Conservation (phyloP, 2,888 invertebrate species). For the Arge pagana region DNA sequence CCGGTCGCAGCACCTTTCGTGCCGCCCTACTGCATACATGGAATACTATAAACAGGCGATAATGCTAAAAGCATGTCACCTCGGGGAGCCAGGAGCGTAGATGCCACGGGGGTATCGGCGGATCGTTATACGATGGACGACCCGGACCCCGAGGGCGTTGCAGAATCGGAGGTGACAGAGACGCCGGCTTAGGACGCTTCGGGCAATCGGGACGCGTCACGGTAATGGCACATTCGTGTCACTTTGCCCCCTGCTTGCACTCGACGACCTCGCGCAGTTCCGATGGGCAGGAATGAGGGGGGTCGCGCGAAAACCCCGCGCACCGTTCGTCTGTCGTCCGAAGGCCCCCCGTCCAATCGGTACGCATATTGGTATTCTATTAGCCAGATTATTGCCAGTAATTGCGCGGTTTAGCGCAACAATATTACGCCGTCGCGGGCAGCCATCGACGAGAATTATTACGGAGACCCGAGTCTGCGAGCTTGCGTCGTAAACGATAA, state of each 20-base stretch:
- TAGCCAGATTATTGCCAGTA: conserved; percentile 47
- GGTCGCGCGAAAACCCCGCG: no score
- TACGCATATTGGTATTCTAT: conserved; percentile 52
- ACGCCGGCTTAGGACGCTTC: no score
- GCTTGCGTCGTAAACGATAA: conserved; percentile 6
- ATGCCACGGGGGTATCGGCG: no score
- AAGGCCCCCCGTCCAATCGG: conserved; percentile 42
- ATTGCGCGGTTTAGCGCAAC: conserved; percentile 46
- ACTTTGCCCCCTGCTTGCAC: background rate
- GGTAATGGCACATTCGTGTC: conserved; percentile 15
- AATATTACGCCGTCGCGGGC: conserved; percentile 37
- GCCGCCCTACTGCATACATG: conserved; percentile 7
- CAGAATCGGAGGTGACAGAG: no score
- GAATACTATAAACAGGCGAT: conserved; percentile 22
- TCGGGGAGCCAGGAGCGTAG: background rate
- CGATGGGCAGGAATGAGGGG: no score
- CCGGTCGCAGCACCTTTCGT: no score
- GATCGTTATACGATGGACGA: no score
- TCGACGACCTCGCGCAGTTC: no score
- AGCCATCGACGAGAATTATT: conserved; percentile 26
- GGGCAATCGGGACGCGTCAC: conserved; percentile 12
- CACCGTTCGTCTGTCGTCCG: no score
- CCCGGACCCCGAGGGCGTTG: no score
- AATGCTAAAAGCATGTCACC: conserved; percentile 25
- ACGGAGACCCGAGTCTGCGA: conserved; percentile 8